Evolutionary conservation across 2,113 vertebrate species (phyloP), one percentile per base, ranked within the genome.

Genomic region (Castor canadensis): DNA sequence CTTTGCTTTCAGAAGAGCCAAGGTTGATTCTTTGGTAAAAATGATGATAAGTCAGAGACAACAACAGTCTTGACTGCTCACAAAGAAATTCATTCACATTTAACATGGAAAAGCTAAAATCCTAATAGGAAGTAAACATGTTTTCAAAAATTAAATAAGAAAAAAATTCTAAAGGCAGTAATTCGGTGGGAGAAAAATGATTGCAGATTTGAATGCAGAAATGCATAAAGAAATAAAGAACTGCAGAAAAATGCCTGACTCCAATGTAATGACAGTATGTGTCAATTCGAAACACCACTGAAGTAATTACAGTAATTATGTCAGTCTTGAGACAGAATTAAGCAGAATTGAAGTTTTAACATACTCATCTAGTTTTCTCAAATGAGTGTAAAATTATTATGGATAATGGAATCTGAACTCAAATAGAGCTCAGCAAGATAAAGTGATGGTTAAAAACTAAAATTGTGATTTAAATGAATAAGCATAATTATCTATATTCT

Each of bases 371-470:
- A n/a, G n/a, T n/a, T n/a, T n/a, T n/a, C n/a, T n/a, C n/a, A n/a
- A n/a, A n/a, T n/a, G n/a, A n/a, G n/a, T n/a, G n/a, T n/a, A n/a
- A n/a, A n/a, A n/a, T n/a, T n/a, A n/a, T n/a, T n/a, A n/a, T n/a
- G n/a, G n/a, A n/a, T n/a, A n/a, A n/a, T n/a, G n/a, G n/a, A 92
- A 60, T 66, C 2, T 35, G 32, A 82, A 83, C 71, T 81, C 40
- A 64, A 75, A 85, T 49, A 76, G 45, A 85, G 10, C 26, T 83
- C 4, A 64, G 58, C 10, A 56, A 93, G 43, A 28, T 47, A 93
- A 95, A n/a, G n/a, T 84, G 28, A 81, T 95, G 24, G 79, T 87
- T 87, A 81, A 83, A 73, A 54, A 32, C 15, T 28, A 52, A 94
- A 83, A 6, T 32, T 82, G 2, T 16, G 87, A 73, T 81, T 87